Base-by-base conservation (phyloP, 2,797 vertebrate genomes). In the Triplophysa bombifrons region DNA sequence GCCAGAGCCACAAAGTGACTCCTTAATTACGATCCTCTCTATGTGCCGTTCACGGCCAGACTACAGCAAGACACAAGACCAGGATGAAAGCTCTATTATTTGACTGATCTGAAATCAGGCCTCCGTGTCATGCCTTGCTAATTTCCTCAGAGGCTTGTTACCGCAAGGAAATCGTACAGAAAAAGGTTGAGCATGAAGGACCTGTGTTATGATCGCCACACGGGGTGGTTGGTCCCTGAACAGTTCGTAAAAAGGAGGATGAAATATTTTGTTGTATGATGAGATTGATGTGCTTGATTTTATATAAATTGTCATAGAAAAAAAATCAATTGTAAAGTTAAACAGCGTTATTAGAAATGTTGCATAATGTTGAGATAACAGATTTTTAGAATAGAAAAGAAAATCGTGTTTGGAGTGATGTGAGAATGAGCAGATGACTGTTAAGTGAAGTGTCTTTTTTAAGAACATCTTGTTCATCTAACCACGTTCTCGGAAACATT, bases 241-340 rank as follows among this genome's bases (percentile, higher is more conserved):
- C 53, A 58, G 38, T 41, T 68, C 27, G 14, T 67, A 76, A 46
- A 46, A 27, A 13, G 50, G 5, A 12, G 10, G 38, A 68, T 46
- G 83, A 87, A 51, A 86, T 84, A 64, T 68, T 70, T 51, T 46
- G 65, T 38, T 64, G 48, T 80, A 85, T 87, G 88, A 80, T 14
- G 41, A 41, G 11, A 48, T 48, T 48, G 12, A 11, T 41, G 34
- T 27, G 10, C 20, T 25, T 6, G 20, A 25, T 58, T 58, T 58
- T 14, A 25, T 25, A 16, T 4, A 2, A 50, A 50, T 14, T 17
- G 14, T 14, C 48, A 50, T 14, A 50, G 14, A 50, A 16, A 48
- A 27, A 27, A 27, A 27, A 46, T 46, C 0, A 2, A 46, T 13
- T 46, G 44, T 46, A 2, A 13, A 46, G 12, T 11, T 46, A 46